phyloP scores from a whole-genome alignment of 2,888 invertebrate species.

The Metopia argyrocephala region DNA sequence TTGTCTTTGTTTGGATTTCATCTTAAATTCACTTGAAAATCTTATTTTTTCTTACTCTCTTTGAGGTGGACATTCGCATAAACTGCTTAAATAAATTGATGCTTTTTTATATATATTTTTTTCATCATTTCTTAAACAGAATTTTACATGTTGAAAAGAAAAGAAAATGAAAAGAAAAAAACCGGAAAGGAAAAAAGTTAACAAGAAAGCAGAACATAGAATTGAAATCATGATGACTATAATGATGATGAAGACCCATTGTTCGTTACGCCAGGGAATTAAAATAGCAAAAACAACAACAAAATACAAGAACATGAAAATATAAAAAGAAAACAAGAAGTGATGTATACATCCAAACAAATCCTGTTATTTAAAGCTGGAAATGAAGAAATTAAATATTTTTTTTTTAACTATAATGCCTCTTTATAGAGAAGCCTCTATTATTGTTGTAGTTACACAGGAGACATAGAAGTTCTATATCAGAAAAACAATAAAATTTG shows the following conservation, averaged over 20 bases:
- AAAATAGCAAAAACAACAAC: slow-evolving; percentile 1
- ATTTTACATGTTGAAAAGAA: neutral
- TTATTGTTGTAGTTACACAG: slow-evolving; percentile 42
- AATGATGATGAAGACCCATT: slow-evolving; percentile 57
- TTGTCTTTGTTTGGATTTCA: slow-evolving; percentile 1
- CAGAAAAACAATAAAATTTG: too few relatives aligned
- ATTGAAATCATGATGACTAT: slow-evolving; percentile 55
- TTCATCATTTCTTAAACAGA: too few relatives aligned
- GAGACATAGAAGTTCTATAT: neutral
- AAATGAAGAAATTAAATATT: slow-evolving; percentile 17
- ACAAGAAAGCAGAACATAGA: slow-evolving; percentile 26
- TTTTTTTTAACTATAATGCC: slow-evolving; percentile 14
- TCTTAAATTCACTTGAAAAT: slow-evolving; percentile 26
- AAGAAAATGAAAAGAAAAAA: neutral
- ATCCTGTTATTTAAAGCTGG: neutral
- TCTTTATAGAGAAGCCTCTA: slow-evolving; percentile 37
- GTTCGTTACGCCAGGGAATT: slow-evolving; percentile 47
- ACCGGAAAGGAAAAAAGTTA: slow-evolving; percentile 23
- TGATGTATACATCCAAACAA: neutral
- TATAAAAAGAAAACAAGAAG: neutral
- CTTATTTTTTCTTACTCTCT: slow-evolving; percentile 5
- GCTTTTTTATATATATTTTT: neutral
- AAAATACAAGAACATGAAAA: neutral
- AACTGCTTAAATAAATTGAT: slow-evolving; percentile 18
- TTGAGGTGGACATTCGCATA: slow-evolving; percentile 24